Evolutionary conservation across 2,797 vertebrate species (phyloP), one percentile per base, ranked within the genome.

Genomic region (Bradypodion ventrale): DNA sequence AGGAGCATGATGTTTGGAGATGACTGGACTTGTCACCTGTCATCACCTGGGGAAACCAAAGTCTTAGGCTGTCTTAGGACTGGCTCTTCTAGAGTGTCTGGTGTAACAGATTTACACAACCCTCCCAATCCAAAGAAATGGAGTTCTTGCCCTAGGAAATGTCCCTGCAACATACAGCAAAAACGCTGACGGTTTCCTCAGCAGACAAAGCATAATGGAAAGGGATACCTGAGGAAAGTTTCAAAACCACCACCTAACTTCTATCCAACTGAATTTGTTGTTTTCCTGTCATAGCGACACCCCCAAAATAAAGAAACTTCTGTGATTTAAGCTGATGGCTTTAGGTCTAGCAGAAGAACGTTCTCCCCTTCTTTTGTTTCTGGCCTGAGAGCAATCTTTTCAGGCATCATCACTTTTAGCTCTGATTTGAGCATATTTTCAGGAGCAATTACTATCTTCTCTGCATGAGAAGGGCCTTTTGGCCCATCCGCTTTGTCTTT

Each of bases 301-400:
- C 27, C 72, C 60, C 23, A 44, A 13, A 37, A 52, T 16, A 73
- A 27, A 77, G 60, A 66, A 60, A 84, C 37, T 10, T 49, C 35
- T 37, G 63, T 82, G 85, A 86, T 52, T 95, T 97, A 98, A 1
- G 96, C 96, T 2, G 97, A 95, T 91, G 97, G 97, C 92, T 99
- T 99, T 95, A 99, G 97, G 94, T 98, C 97, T 86, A 98, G 95
- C 92, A 98, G 95, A 12, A 96, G 94, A 25, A 94, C 87, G 25
- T 98, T 97, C 56, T 96, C 96, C 8, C 93, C 95, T 91, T 93
- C 96, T 90, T 91, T 96, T 75, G 90, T 94, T 81, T 97, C 96
- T 13, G 95, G 93, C 87, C 95, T 96, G 77, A 96, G 91, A 70
- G 92, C 69, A 0, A 93, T 90, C 44, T 92, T 94, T 89, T 95